These are phyloP conservation scores for Camponotus vicinus DNA, from an alignment of 1,140 invertebrate genomes.

Conservation along the genomic window DNA sequence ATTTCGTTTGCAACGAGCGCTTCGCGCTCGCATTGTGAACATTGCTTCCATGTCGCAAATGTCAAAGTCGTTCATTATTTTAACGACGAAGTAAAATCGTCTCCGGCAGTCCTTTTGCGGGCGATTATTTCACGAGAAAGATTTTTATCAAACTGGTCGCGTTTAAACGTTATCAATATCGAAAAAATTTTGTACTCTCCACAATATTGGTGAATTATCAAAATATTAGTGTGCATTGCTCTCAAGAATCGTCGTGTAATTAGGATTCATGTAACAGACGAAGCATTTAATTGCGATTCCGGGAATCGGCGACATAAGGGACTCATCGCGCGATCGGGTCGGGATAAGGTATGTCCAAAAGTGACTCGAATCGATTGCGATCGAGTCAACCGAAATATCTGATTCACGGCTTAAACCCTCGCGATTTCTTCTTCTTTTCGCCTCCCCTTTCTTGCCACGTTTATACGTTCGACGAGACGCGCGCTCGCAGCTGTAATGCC, in stretches of 20 bases:
- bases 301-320: conserved; percentile 31
- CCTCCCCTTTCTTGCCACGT: background rate
- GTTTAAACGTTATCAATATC: background rate
- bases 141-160: background rate
- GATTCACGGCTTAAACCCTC: conserved; percentile 42
- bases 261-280: conserved; percentile 39
- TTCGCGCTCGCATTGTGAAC: conserved; percentile 19
- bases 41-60: background rate
- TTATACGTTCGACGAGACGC: background rate
- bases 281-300: conserved; percentile 38
- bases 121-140: conserved; percentile 24
- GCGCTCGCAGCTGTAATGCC: conserved; percentile 59
- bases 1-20: conserved; percentile 34
- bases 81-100: background rate
- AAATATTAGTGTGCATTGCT: background rate
- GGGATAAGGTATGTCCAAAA: conserved; percentile 53
- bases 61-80: background rate
- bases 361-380: conserved; percentile 18
- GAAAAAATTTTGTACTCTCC: conserved; percentile 8
- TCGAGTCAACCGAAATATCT: conserved; percentile 46
- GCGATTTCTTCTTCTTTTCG: conserved; percentile 20
- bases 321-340: conserved; percentile 8
- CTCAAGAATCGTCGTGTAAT: background rate
- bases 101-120: background rate
- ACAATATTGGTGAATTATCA: background rate